Evolutionary conservation across 2,797 vertebrate genomes (phyloP), one percentile per base, ranked within the genome.

Genomic region (Coendou prehensilis): DNA sequence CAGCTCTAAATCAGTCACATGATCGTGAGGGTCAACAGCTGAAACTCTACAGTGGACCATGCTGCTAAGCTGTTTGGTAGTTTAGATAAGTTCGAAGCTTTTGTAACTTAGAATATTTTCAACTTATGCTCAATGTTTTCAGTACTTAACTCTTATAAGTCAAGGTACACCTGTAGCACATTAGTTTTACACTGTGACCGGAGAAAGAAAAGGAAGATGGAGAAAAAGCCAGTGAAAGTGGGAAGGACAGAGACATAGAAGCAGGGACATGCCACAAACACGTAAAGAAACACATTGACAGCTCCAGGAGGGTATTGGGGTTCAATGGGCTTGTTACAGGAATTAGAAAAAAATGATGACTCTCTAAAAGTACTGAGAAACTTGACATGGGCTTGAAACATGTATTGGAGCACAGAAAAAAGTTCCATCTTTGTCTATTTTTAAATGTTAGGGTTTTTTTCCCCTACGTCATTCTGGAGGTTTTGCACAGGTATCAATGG

Each of bases 201-300:
- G 64, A 85, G 89, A 96, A 95, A 78, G 76, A 73, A 89, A 96
- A 93, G 80, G 26, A 73, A 78, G 23, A 76, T 61, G 22, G 47
- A 91, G 89, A 76, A 94, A 87, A 52, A 92, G 59, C 37, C 67
- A 89, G 9, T 73, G 47, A 80, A 86, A 83, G 26, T 28, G 67
- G 69, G 33, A 97, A 83, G 23, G 37, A 89, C 13, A 88, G 52
- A 87, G 30, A 50, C 57, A 78, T 45, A 59, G 22, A 91, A 45
- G 33, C 67, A 64, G 71, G 23, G 67, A 75, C 23, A 89, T 54
- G 28, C 54, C 76, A 87, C 41, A 57, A 41, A 71, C 10, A 95
- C 59, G 56, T 76, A 59, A 0, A 22, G 80, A 91, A 87, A 67
- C 8, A 89, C 73, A 61, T 5, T 61, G 63, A 69, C 9, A 37